Evolutionary conservation across 2,888 invertebrate species (phyloP), one percentile per base, ranked within the genome.

Genomic region (Lasioglossum lativentre): DNA sequence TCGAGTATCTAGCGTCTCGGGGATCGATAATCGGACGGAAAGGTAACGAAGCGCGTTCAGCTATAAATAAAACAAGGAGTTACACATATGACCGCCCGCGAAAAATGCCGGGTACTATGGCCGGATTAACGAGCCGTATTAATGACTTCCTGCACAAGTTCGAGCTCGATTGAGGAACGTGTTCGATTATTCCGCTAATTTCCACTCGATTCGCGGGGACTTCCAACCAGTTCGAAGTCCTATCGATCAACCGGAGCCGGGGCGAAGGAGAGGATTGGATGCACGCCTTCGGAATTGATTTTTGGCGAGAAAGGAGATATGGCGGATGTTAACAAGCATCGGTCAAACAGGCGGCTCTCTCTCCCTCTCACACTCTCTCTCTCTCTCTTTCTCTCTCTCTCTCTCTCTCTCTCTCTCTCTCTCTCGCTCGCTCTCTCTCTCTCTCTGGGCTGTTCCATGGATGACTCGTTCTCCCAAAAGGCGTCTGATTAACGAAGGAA

Each of bases 41-140:
- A 76, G 79, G 86, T 82, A 86, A 79, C 86, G 86, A 85, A 79
- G 86, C 79, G 76, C 82, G 82, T 80, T 71, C 78, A n/a, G 79
- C 86, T 86, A 86, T 85, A 86, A 86, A 86, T 86, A 86, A 85
- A 82, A 63, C 86, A 79, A 79, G 27, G 71, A 82, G 82, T 59
- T 77, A 40, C 76, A 77, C 83, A 40, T 52, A 68, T 70, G 86
- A 80, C 78, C 56, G 75, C 2, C 71, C 40, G 83, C 82, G 78
- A 82, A 85, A 81, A 82, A 85, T 79, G 73, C n/a, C 76, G 72
- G 68, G 82, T n/a, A 75, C 72, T 85, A 77, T 56, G 42, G 82
- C 30, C 68, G 76, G 78, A 86, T 86, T 82, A 82, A 85, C 56
- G 14, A 38, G 10, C 63, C 66, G n/a, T n/a, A n/a, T 16, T 75